These are phyloP conservation scores for Lasioglossum malachurum DNA, from an alignment of 2,888 invertebrate genomes.

Conservation along the genomic window DNA sequence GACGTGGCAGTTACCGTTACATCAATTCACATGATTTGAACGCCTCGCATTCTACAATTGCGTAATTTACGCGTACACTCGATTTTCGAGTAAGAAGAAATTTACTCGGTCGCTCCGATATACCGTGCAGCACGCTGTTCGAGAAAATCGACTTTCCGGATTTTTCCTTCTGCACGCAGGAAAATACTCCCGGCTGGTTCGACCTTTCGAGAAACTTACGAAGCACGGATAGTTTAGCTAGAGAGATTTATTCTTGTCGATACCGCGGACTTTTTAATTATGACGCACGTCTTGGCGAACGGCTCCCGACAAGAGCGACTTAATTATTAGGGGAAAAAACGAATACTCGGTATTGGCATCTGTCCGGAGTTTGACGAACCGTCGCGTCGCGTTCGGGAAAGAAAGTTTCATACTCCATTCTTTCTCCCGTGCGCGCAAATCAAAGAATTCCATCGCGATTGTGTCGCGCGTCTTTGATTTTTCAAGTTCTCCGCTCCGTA, in stretches of 20 bases:
- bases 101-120: neutral
- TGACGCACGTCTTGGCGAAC: conserved; percentile 7
- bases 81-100: neutral
- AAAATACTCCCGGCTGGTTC: conserved; percentile 18
- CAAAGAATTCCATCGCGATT: neutral
- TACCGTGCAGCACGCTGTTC: no score
- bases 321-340: conserved; percentile 32
- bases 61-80: no score
- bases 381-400: neutral
- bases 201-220: conserved; percentile 20
- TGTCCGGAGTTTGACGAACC: conserved; percentile 44
- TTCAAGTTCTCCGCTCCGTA: neutral
- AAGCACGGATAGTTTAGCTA: neutral
- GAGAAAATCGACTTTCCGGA: neutral
- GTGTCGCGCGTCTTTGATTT: neutral
- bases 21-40: neutral
- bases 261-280: conserved; percentile 35
- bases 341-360: conserved; percentile 37
- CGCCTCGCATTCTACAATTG: neutral
- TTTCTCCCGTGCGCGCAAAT: neutral
- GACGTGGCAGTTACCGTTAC: neutral
- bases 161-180: neutral
- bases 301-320: neutral
- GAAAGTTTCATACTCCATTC: conserved; percentile 7
- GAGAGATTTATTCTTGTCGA: conserved; percentile 15